Evolutionary conservation across 2,888 invertebrate genomes (phyloP).

Genomic region (Oscheius myriophilus): DNA sequence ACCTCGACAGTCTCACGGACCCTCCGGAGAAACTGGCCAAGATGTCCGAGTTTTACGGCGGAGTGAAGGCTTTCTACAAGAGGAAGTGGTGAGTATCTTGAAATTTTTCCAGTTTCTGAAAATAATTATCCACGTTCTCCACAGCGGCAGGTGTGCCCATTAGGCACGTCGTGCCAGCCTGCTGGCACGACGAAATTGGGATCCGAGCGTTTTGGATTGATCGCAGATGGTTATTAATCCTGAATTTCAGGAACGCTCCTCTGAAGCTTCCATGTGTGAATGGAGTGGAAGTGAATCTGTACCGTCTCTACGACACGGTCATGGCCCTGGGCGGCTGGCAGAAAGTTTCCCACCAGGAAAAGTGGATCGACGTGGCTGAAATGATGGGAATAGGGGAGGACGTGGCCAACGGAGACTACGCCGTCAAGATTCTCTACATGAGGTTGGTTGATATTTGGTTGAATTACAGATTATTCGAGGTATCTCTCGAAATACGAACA

Average conservation of each 20-base stretch:
- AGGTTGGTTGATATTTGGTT: constrained; percentile 35
- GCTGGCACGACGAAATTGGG: too few species aligned
- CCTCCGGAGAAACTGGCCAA: constrained; percentile 76
- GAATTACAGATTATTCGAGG: constrained; percentile 24
- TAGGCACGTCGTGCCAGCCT: background rate
- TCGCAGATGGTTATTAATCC: too few species aligned
- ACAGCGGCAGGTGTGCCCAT: too few species aligned
- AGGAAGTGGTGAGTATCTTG: constrained; percentile 75
- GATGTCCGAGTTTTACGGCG: constrained; percentile 59
- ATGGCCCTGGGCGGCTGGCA: constrained; percentile 91
- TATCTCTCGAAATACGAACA: constrained; percentile 67
- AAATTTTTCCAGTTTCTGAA: background rate
- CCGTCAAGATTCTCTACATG: constrained; percentile 77
- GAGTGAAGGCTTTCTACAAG: constrained; percentile 66
- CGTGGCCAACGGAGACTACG: constrained; percentile 88
- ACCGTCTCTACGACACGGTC: constrained; percentile 88
- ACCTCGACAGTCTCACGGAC: constrained; percentile 56
- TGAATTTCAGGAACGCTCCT: constrained; percentile 51
- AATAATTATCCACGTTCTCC: background rate
- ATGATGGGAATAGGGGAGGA: constrained; percentile 78
- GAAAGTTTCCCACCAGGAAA: constrained; percentile 75
- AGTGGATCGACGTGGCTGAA: constrained; percentile 65
- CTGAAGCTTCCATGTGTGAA: constrained; percentile 81
- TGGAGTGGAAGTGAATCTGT: constrained; percentile 90
- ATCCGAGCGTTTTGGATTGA: background rate